These are phyloP conservation scores for Petroica traversi DNA, from an alignment of 2,113 vertebrate genomes.

Conservation along the genomic window DNA sequence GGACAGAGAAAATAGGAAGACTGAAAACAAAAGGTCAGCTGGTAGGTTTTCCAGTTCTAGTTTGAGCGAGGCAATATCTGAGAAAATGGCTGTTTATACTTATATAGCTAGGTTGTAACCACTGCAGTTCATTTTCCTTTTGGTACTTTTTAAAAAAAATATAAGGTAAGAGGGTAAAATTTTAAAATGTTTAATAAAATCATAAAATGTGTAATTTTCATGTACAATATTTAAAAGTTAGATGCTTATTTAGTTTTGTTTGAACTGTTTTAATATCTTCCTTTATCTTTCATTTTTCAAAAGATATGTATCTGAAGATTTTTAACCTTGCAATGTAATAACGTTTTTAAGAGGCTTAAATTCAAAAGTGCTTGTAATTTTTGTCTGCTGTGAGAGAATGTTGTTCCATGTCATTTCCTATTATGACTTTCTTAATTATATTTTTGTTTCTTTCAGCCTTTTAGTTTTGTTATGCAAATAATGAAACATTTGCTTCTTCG, in stretches of 20 bases:
- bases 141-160: not conserved
- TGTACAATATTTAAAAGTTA: not conserved
- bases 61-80: not conserved
- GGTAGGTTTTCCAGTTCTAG: not conserved
- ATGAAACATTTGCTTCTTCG: not conserved
- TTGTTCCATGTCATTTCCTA: not conserved
- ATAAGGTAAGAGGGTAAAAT: not conserved
- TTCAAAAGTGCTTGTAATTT: not conserved
- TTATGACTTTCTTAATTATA: not conserved
- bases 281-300: not conserved
- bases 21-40: not conserved
- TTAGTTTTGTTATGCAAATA: not conserved
- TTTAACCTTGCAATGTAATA: not conserved
- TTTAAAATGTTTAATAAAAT: too few species aligned
- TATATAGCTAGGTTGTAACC: not conserved
- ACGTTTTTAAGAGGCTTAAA: not conserved
- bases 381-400: not conserved
- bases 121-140: not conserved
- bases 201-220: not conserved
- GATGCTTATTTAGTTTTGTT: not conserved
- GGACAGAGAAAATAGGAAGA: not conserved
- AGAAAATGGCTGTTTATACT: not conserved
- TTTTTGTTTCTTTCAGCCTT: not conserved
- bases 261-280: not conserved
- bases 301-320: not conserved